phyloP scores from a whole-genome alignment of 1,140 invertebrate species.

The Drosophila mojavensis region DNA sequence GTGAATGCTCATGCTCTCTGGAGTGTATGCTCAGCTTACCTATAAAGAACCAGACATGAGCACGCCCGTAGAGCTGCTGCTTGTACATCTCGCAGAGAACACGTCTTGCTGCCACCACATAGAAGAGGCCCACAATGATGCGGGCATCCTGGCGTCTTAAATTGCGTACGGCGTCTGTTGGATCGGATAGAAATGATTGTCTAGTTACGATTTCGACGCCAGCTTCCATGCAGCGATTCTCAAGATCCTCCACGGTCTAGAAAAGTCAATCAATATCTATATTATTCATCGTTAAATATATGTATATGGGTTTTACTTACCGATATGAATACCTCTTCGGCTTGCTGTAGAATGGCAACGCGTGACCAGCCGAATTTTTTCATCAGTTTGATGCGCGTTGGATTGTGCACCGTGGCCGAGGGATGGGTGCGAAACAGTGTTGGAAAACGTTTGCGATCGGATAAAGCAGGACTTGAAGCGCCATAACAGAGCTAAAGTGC shows the following conservation, averaged over 20 bases:
- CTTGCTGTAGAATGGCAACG: constrained; percentile 98
- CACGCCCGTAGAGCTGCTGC: constrained; percentile 96
- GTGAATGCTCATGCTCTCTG: too few relatives aligned
- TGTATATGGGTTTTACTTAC: constrained; percentile 85
- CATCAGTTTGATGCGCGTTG: constrained; percentile 97
- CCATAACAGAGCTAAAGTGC: constrained; percentile 96
- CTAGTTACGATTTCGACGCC: constrained; percentile 97
- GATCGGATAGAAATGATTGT: constrained; percentile 98
- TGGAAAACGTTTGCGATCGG: constrained; percentile 97
- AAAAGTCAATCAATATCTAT: neutral
- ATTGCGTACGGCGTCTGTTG: constrained; percentile 97
- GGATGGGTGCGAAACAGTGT: constrained; percentile 99
- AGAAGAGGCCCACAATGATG: constrained; percentile 99
- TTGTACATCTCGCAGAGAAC: constrained; percentile 99
- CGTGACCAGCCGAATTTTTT: constrained; percentile 98
- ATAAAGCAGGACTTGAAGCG: constrained; percentile 98
- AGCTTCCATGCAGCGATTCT: constrained; percentile 96
- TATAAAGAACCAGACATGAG: constrained; percentile 99
- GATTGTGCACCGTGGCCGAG: constrained; percentile 99
- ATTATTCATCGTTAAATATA: too few relatives aligned
- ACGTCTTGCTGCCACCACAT: constrained; percentile 94
- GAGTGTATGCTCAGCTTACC: constrained; percentile 86
- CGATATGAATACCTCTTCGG: constrained; percentile 99
- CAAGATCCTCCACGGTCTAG: constrained; percentile 98
- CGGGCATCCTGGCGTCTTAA: constrained; percentile 96